These are phyloP conservation scores for Myodes glareolus DNA, from an alignment of 2,113 vertebrate species.

Conservation along the genomic window DNA sequence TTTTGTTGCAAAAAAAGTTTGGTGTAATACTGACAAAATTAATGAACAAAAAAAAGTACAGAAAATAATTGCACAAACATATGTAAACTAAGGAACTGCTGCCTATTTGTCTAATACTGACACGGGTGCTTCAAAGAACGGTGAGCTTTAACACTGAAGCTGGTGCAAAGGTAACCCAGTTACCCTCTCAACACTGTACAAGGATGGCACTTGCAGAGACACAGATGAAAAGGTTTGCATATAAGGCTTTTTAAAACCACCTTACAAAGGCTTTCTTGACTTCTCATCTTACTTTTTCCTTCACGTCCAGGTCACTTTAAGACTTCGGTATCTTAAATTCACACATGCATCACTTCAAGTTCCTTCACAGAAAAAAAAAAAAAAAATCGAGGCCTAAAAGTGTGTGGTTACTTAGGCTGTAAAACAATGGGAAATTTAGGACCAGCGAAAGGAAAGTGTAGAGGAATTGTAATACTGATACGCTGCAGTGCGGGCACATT, in stretches of 20 bases:
- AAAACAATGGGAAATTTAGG: constrained; percentile 89
- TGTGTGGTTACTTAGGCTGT: constrained; percentile 96
- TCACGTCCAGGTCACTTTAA: constrained; percentile 95
- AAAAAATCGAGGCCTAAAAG: constrained; percentile 95
- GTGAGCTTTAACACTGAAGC: constrained; percentile 99
- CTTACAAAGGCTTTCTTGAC: constrained; percentile 98
- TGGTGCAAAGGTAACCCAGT: constrained; percentile 95
- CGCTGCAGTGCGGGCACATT: constrained; percentile 95
- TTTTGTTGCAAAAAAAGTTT: constrained; percentile 94
- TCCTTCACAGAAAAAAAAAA: constrained; percentile 95
- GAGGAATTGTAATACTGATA: constrained; percentile 93
- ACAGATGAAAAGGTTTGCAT: constrained; percentile 99
- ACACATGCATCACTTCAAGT: constrained; percentile 96
- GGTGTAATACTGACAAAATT: constrained; percentile 99
- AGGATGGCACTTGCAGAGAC: constrained; percentile 99
- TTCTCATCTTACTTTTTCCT: constrained; percentile 92
- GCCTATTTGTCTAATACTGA: constrained; percentile 99
- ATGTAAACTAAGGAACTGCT: constrained; percentile 99
- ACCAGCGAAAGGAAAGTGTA: constrained; percentile 92
- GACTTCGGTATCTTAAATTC: constrained; percentile 95
- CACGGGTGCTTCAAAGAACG: constrained; percentile 98
- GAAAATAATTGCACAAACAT: constrained; percentile 99
- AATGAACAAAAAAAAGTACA: constrained; percentile 94
- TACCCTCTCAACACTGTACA: constrained; percentile 98
- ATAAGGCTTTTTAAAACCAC: constrained; percentile 99